Base-by-base conservation (phyloP, 1,140 invertebrate species). In the Lutraria rhynchaena region DNA sequence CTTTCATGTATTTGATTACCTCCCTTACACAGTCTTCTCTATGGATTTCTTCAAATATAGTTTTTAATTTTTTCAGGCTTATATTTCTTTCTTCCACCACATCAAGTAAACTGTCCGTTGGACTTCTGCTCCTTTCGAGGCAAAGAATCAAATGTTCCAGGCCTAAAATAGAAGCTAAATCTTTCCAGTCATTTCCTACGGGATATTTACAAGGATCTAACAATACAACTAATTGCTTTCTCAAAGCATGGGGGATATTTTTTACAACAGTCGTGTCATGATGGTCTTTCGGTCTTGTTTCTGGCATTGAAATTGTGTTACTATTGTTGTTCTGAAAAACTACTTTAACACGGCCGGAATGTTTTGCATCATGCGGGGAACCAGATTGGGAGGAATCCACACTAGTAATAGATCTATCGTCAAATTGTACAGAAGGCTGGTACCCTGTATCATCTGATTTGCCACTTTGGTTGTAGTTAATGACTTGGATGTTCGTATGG, bases 171-270 rank as follows among this genome's bases (percentile, higher is more conserved):
- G 57, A 49, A 5, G 82, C 82, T 5, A 85, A 37, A 1, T 65
- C 71, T 24, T 60, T 74, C 84, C 84, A 85, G 44, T 85, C 69
- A 13, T 67, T 76, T 29, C 77, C 84, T 35, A 75, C 55, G 1
- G 81, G 73, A 53, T 5, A 7, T 33, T 55, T 69, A 24, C 22
- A 17, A 7, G 82, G 81, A 74, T 85, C 84, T n/a, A 74, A 41
- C 17, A 74, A 7, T 31, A 74, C 1, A 11, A 74, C 31, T 19
- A 74, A 57, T 19, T 55, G 37, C 13, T 60, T 60, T 27, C 55
- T 19, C 1, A 74, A n/a, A 29, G 7, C 7, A 27, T 74, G 37
- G 11, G 71, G 71, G 24, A 74, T 29, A 33, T 33, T 37, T 37
- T 22, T 63, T 1, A 3, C 15, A n/a, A 35, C n/a, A 1, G 24